phyloP scores from a whole-genome alignment of 1,140 invertebrate species.

The Scaptodrosophila lebanonensis region DNA sequence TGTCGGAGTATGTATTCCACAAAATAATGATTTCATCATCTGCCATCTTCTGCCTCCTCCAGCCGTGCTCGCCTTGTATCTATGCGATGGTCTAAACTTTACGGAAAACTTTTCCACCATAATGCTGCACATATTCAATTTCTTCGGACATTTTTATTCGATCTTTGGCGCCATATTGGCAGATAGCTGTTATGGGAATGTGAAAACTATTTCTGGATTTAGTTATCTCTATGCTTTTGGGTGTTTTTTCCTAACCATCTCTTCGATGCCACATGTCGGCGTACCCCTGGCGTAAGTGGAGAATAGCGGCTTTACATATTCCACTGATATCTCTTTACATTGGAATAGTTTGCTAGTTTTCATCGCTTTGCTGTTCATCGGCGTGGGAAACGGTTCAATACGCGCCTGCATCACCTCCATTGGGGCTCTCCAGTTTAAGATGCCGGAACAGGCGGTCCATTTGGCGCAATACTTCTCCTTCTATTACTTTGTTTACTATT shows the following conservation, averaged over 20 bases:
- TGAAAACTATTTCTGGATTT: slow-evolving; percentile 83
- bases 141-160: slow-evolving; percentile 88
- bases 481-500: slow-evolving; percentile 75
- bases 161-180: slow-evolving; percentile 87
- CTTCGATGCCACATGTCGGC: slow-evolving; percentile 49
- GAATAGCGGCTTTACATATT: background rate
- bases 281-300: slow-evolving; percentile 58
- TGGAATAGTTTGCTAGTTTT: slow-evolving; percentile 76
- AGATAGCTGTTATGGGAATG: slow-evolving; percentile 85
- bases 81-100: slow-evolving; percentile 79
- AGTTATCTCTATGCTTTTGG: slow-evolving; percentile 85
- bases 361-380: slow-evolving; percentile 81
- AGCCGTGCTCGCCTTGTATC: slow-evolving; percentile 87
- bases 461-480: slow-evolving; percentile 70
- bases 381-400: slow-evolving; percentile 87
- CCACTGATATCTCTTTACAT: slow-evolving; percentile 41
- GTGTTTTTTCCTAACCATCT: slow-evolving; percentile 78
- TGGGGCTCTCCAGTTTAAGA: slow-evolving; percentile 85
- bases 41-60: too few species aligned
- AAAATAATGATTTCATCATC: too few species aligned
- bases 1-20: too few species aligned
- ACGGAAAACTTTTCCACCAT: slow-evolving; percentile 82
- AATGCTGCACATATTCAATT: slow-evolving; percentile 86
- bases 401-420: slow-evolving; percentile 93
- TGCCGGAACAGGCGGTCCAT: slow-evolving; percentile 60